Percentiles rank a stretch among this genome's conserved stretches.
These are phyloP conservation scores for Odontothrips loti DNA, from an alignment of 2,888 invertebrate genomes.

Conservation along the genomic window DNA sequence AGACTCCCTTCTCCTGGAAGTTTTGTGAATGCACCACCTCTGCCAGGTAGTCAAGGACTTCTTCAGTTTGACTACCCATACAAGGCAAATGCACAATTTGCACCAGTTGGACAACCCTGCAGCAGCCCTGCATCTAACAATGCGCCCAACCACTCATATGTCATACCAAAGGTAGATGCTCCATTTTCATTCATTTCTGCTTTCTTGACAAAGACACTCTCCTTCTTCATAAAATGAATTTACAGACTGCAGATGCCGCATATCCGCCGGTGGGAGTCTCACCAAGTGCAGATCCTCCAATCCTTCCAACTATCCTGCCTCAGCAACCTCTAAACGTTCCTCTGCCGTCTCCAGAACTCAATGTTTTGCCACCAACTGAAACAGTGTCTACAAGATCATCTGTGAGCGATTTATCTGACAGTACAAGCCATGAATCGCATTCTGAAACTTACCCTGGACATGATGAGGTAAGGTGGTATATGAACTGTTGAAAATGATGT, in stretches of 20 bases:
- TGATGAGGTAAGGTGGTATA: background rate
- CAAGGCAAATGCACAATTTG: too few species aligned
- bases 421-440: background rate
- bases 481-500: background rate
- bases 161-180: background rate
- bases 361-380: background rate
- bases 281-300: background rate
- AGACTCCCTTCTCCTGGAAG: too few species aligned
- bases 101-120: too few species aligned
- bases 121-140: too few species aligned
- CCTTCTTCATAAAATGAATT: background rate
- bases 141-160: too few species aligned
- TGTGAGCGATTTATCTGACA: background rate
- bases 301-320: background rate
- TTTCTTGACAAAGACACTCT: background rate
- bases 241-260: background rate
- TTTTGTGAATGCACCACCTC: too few species aligned
- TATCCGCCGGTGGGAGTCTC: too few species aligned
- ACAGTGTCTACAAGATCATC: background rate
- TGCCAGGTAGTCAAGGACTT: too few species aligned
- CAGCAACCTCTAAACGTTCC: background rate
- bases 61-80: too few species aligned
- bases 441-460: background rate
- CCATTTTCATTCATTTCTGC: background rate
- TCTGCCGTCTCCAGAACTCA: background rate